Conservation (phyloP, 1,140 invertebrate genomes). For the Drosophila willistoni region DNA sequence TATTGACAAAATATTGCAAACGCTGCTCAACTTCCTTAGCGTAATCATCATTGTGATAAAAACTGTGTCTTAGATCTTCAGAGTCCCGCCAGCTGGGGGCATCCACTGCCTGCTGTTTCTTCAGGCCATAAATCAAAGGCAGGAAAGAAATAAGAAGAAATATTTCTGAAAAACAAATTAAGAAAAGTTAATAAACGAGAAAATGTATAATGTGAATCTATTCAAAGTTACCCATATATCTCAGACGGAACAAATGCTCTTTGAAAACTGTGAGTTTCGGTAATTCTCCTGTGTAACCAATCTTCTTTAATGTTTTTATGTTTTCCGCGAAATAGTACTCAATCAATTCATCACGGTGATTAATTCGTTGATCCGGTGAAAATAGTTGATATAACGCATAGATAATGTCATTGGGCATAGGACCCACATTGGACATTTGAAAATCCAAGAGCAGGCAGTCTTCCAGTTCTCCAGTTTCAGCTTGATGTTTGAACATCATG, state of each 20-base stretch:
- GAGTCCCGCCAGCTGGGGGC: neutral
- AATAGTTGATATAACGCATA: slow-evolving; percentile 58
- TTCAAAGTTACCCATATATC: slow-evolving; percentile 36
- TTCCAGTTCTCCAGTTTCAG: slow-evolving; percentile 19
- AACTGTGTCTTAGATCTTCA: neutral
- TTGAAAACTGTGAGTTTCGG: slow-evolving; percentile 37
- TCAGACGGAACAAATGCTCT: slow-evolving; percentile 32
- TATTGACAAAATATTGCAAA: neutral
- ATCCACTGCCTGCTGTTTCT: neutral
- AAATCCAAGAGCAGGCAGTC: slow-evolving; percentile 59
- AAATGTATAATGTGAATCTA: neutral
- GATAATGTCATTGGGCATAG: slow-evolving; percentile 42
- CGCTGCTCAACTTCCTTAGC: neutral
- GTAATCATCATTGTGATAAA: neutral
- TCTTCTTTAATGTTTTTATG: slow-evolving; percentile 23
- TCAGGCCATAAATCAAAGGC: neutral
- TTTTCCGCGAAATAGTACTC: slow-evolving; percentile 43
- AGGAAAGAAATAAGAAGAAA: neutral
- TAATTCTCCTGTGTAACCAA: slow-evolving; percentile 44
- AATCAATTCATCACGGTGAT: slow-evolving; percentile 34
- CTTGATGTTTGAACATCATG: slow-evolving; percentile 58
- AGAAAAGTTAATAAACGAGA: neutral
- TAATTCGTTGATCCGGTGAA: slow-evolving; percentile 27
- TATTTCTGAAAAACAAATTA: neutral
- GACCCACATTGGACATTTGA: slow-evolving; percentile 55